Evolutionary conservation across 2,888 invertebrate genomes (phyloP).

Genomic region (Troides oblongomaculatus): DNA sequence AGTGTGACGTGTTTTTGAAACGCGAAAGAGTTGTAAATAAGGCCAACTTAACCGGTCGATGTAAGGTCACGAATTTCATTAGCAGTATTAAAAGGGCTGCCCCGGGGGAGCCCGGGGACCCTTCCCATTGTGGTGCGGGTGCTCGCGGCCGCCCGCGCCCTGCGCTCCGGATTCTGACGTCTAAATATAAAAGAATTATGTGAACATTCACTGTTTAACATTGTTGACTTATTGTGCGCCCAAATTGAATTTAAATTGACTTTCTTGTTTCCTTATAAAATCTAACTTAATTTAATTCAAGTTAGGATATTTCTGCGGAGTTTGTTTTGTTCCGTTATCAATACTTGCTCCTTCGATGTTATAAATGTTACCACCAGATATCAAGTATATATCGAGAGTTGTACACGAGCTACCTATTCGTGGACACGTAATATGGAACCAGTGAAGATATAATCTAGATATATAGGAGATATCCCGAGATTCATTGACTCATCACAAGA

Average conservation of each 20-base stretch:
- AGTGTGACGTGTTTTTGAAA: constrained; percentile 5
- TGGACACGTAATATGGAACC: too few relatives aligned
- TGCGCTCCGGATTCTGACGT: constrained; percentile 24
- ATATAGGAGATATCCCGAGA: too few relatives aligned
- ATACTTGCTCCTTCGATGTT: too few relatives aligned
- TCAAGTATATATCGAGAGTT: too few relatives aligned
- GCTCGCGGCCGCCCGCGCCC: constrained; percentile 16
- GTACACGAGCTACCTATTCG: too few relatives aligned
- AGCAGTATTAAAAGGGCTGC: constrained; percentile 56
- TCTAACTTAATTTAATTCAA: not conserved
- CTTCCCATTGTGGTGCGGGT: constrained; percentile 30
- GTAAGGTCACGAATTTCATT: constrained; percentile 65
- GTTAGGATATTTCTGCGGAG: not conserved
- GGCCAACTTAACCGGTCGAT: constrained; percentile 34
- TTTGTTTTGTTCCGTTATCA: not conserved
- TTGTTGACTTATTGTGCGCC: constrained; percentile 24
- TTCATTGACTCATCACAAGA: too few relatives aligned
- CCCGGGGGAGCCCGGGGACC: constrained; percentile 45
- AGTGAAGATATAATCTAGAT: too few relatives aligned
- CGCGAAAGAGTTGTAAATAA: constrained; percentile 25
- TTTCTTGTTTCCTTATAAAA: constrained; percentile 15
- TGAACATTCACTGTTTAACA: constrained; percentile 27
- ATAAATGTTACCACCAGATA: too few relatives aligned
- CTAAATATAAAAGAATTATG: constrained; percentile 29
- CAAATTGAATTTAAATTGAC: constrained; percentile 28